Base-by-base conservation (phyloP, 2,113 vertebrate species). In the Glaucomys volans region DNA sequence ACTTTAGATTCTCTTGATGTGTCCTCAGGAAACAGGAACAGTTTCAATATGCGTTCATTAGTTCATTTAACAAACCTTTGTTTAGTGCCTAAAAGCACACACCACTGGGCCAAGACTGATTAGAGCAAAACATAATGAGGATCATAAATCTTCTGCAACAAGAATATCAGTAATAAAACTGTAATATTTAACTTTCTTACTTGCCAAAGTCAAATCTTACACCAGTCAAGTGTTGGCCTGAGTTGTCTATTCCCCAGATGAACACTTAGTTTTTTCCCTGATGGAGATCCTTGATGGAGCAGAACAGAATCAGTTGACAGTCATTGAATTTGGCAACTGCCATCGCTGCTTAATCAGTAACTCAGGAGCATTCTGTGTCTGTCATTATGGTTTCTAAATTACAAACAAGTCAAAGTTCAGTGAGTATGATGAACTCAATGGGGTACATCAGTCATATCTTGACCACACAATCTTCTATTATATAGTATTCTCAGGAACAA, bases 311-410 rank as follows among this genome's bases (percentile, higher is more conserved):
- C 20, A 85, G 69, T 91, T 96, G 85, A 96, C 67, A 86, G 62
- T 96, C 94, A 90, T 6, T 92, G 67, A 47, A 72, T 86, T 94
- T 88, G 67, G 88, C 67, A 88, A 69, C 17, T 82, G 62, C 9
- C 17, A n/a, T 81, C 72, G 35, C 22, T 90, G 91, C 77, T 90
- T 96, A 96, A 92, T 96, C 59, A 90, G 52, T 90, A 77, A 87
- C 64, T 92, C 79, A 69, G 30, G 50, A 92, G 22, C 35, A 77
- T 82, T 96, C n/a, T 86, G 74, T 75, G 90, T 87, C 83, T 98
- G 85, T 85, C 81, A 91, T 81, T 83, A 91, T 82, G 87, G 37
- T 93, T 69, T 76, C 54, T 79, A 85, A 94, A 92, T 97, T 81
- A 57, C 4, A 92, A 90, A 90, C 71, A 95, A 95, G 87, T 66